Percentiles rank a stretch among this genome's conserved stretches.
phyloP scores from a whole-genome alignment of 2,797 vertebrate species.

The Falco biarmicus region DNA sequence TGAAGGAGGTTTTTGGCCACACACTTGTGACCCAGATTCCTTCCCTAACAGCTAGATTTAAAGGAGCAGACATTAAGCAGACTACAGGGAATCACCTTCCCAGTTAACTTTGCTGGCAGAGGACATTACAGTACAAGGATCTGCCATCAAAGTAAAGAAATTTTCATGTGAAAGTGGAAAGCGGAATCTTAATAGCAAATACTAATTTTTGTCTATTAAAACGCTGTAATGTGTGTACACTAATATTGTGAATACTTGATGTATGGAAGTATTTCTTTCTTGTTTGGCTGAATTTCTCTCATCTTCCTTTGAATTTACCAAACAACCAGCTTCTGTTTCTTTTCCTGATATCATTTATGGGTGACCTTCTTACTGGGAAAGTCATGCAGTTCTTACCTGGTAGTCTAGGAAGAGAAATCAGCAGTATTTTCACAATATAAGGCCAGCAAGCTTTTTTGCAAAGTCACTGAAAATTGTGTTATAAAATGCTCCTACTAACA shows the following conservation, averaged over 20 bases:
- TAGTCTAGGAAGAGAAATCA: slow-evolving; percentile 16
- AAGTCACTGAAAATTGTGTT: background rate
- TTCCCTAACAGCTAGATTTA: slow-evolving; percentile 13
- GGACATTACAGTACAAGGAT: background rate
- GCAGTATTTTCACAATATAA: background rate
- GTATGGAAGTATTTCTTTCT: background rate
- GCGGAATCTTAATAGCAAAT: slow-evolving; percentile 14
- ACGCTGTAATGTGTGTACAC: background rate
- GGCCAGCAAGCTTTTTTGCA: background rate
- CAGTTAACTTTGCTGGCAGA: background rate
- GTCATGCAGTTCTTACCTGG: background rate
- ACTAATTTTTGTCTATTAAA: slow-evolving; percentile 31
- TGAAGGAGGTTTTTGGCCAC: background rate
- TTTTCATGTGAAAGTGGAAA: slow-evolving; percentile 22
- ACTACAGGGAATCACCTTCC: background rate
- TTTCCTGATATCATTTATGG: background rate
- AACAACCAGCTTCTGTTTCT: background rate
- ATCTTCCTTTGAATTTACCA: slow-evolving; percentile 26
- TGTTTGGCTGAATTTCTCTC: background rate
- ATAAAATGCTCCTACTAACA: background rate
- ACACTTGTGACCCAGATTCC: background rate
- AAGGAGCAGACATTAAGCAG: background rate
- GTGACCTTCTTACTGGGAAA: background rate
- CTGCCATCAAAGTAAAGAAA: slow-evolving; percentile 4
- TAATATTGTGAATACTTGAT: background rate